These are phyloP conservation scores for Poeciliopsis infans DNA, from an alignment of 2,797 vertebrate genomes.

Conservation along the genomic window DNA sequence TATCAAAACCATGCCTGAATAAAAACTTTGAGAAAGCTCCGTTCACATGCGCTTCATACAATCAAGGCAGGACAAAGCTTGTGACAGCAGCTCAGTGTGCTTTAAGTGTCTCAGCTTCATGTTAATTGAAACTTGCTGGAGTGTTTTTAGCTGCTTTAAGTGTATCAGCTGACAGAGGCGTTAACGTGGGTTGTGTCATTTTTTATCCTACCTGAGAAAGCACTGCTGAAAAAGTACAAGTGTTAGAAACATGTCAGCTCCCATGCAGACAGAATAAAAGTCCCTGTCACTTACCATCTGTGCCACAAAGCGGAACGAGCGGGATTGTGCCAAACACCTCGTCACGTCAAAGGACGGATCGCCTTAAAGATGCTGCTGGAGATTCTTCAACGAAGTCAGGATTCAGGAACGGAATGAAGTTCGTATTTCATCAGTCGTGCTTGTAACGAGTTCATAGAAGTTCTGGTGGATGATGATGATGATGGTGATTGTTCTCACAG, in stretches of 20 bases:
- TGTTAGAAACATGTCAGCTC: slow-evolving; percentile 27
- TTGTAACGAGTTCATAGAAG: background rate
- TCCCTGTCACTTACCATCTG: slow-evolving; percentile 25
- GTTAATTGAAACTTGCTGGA: slow-evolving; percentile 49
- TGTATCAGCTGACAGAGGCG: slow-evolving; percentile 36
- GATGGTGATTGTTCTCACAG: slow-evolving; percentile 38
- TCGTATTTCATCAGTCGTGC: background rate
- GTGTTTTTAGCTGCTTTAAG: slow-evolving; percentile 50
- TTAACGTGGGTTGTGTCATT: slow-evolving; percentile 20
- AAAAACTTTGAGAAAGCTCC: slow-evolving; percentile 29
- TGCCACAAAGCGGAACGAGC: slow-evolving; percentile 14
- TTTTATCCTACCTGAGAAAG: slow-evolving; percentile 34
- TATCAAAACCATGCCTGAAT: slow-evolving; percentile 35
- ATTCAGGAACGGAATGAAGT: background rate
- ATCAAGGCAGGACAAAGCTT: slow-evolving; percentile 38
- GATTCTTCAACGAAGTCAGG: background rate
- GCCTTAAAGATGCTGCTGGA: slow-evolving; percentile 5
- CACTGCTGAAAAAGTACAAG: slow-evolving; percentile 33
- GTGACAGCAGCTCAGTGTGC: slow-evolving; percentile 27
- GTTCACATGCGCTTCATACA: slow-evolving; percentile 36
- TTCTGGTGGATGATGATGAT: background rate
- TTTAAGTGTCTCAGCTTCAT: slow-evolving; percentile 30
- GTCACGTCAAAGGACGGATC: slow-evolving; percentile 11
- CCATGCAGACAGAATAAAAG: slow-evolving; percentile 24
- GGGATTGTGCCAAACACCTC: slow-evolving; percentile 39